These are phyloP conservation scores for Ganaspis brasiliensis DNA, from an alignment of 2,888 invertebrate genomes.

Conservation along the genomic window DNA sequence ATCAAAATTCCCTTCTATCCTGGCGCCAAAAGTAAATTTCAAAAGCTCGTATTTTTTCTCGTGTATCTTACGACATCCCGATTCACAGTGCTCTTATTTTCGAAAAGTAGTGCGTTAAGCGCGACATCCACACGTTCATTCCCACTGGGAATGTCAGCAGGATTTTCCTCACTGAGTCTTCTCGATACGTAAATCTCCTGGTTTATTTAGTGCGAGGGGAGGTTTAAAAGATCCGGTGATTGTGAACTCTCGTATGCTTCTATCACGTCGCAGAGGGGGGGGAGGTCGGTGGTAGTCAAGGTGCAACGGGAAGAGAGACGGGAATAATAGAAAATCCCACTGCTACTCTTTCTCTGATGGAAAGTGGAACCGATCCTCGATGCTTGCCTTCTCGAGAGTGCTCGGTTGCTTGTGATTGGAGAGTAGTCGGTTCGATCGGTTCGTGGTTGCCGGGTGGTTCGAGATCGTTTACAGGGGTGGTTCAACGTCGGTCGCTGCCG, in stretches of 20 bases:
- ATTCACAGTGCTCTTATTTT: too few species aligned
- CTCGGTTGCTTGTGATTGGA: conserved; percentile 9
- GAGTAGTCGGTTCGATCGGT: conserved; percentile 47
- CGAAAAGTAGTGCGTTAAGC: too few species aligned
- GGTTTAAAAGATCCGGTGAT: conserved; percentile 23
- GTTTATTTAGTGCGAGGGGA: conserved; percentile 12
- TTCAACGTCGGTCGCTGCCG: conserved; percentile 51
- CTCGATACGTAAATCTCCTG: conserved; percentile 21
- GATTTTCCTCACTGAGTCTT: neutral
- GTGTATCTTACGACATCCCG: too few species aligned
- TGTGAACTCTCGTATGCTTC: conserved; percentile 20
- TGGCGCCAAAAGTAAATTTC: too few species aligned
- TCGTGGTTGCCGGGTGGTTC: conserved; percentile 51
- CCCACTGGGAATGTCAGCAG: conserved; percentile 31
- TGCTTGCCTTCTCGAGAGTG: conserved; percentile 21
- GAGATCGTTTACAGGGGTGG: conserved; percentile 48
- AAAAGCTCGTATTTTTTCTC: too few species aligned
- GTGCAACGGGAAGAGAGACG: neutral
- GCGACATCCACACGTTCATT: neutral
- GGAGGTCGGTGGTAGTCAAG: neutral
- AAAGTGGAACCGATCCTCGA: conserved; percentile 35
- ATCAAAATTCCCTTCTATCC: too few species aligned
- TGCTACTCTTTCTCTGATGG: conserved; percentile 1
- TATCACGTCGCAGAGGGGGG: conserved; percentile 18
- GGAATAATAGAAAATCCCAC: neutral